Evolutionary conservation across 2,113 vertebrate genomes (phyloP).

Genomic region (Thryonomys swinderianus): DNA sequence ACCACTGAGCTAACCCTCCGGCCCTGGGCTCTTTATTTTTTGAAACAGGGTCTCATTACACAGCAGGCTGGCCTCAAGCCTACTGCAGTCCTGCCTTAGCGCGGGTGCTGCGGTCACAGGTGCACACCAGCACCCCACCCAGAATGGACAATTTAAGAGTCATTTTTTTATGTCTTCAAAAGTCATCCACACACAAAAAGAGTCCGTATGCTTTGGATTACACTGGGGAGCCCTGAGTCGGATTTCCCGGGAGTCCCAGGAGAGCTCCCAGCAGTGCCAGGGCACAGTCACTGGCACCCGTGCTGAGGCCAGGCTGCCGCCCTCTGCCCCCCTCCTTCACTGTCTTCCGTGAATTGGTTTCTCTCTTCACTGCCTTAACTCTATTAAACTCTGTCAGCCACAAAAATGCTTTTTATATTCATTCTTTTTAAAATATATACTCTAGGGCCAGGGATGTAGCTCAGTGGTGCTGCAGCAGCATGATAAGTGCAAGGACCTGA

Average conservation of each 20-base stretch:
- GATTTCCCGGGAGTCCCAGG: neutral
- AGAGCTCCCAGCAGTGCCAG: neutral
- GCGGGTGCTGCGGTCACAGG: neutral
- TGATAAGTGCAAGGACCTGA: too few relatives aligned
- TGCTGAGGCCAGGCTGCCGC: neutral
- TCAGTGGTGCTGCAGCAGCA: too few relatives aligned
- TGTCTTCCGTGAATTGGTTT: neutral
- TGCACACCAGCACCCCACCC: neutral
- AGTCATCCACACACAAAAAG: neutral
- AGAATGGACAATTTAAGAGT: neutral
- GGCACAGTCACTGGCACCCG: neutral
- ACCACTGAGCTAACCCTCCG: too few relatives aligned
- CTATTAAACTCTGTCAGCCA: neutral
- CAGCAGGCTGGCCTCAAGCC: too few relatives aligned
- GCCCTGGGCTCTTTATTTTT: too few relatives aligned
- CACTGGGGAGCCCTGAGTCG: neutral
- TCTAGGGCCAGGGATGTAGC: neutral
- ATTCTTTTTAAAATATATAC: neutral
- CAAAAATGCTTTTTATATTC: neutral
- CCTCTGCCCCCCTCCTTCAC: neutral
- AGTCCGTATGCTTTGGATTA: conserved; percentile 7
- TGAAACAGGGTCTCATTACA: too few relatives aligned
- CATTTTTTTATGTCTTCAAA: conserved; percentile 52
- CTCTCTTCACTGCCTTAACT: neutral
- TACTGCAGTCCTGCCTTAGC: too few relatives aligned